Percentiles rank a stretch among this genome's conserved stretches.
Evolutionary conservation across 30 jellyfish, hydroid and myxozoan genomes (phyloP).

Genomic region (Aurelia coerulea): DNA sequence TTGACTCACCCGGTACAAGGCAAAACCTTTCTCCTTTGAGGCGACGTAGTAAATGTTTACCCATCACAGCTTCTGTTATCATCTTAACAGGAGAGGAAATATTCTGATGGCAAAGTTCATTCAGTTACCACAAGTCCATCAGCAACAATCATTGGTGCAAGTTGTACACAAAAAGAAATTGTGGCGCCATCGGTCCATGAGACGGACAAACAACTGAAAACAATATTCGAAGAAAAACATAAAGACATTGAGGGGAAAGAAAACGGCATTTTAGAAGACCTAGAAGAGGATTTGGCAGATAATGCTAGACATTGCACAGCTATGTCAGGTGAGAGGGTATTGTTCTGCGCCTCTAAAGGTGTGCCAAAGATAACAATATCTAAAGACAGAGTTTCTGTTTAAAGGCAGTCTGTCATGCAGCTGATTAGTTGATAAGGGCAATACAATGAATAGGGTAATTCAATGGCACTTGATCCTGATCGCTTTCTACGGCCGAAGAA

Average conservation of each 20-base stretch:
- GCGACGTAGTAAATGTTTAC: no score
- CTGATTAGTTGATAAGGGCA: neutral
- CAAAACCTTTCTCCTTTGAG: no score
- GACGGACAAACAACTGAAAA: constrained; percentile 14
- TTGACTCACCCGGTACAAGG: no score
- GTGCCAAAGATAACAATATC: constrained; percentile 33
- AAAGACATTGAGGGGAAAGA: constrained; percentile 16
- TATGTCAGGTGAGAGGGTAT: neutral
- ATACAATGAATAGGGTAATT: no score
- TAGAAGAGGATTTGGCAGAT: neutral
- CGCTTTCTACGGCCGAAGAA: no score
- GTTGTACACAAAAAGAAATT: neutral
- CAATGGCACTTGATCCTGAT: no score
- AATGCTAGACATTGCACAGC: neutral
- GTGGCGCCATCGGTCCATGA: neutral
- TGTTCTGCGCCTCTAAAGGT: neutral
- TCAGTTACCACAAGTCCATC: neutral
- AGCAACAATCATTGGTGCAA: neutral
- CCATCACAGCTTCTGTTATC: no score
- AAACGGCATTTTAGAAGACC: constrained; percentile 4
- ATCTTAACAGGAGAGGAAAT: no score
- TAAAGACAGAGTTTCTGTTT: constrained; percentile 27
- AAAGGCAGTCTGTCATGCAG: neutral
- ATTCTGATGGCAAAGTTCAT: neutral
- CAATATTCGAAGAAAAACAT: constrained; percentile 16